Base-by-base conservation (phyloP, 2,888 invertebrate species). In the Carpatolechia fugitivella region DNA sequence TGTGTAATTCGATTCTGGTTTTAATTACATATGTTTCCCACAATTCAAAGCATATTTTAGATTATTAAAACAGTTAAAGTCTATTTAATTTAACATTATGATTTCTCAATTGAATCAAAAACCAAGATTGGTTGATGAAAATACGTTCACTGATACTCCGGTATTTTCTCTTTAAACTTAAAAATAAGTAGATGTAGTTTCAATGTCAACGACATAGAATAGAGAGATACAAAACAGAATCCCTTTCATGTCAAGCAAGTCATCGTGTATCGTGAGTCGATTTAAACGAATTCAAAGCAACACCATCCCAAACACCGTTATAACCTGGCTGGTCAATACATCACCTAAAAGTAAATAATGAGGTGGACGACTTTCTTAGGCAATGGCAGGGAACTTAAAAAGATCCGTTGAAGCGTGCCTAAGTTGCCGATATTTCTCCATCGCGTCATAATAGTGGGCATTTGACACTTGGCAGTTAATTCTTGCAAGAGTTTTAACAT, bases 361-460 rank as follows among this genome's bases (percentile, higher is more conserved):
- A 70, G 64, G 63, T 61, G 63, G 62, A 62, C 64, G 62, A 70
- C 68, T 66, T 74, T 72, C 69, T 68, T 68, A 59, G 58, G 60
- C 60, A 61, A 64, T 60, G 52, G 65, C 69, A 66, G 69, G 66
- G 64, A 69, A 69, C 70, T 70, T 74, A 72, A 79, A 80, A 78
- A 75, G 78, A 65, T 49, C 61, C 73, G 67, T 70, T 71, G 71
- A 64, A 79, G 73, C 78, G 76, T 78, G 73, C 66, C 80, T 81
- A 80, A 80, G 72, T 73, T 71, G 72, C 64, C 74, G 74, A 80
- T 79, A 79, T 79, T 80, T 80, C 78, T 76, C 72, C 73, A 77
- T 76, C 68, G 69, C 68, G 64, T 73, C 76, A 80, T 80, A 80
- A 80, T 78, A 78, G 77, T 75, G 70, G 73, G 65, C 78, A 66